Conservation (phyloP, 2,113 vertebrate species). For the Fulmarus glacialis region DNA sequence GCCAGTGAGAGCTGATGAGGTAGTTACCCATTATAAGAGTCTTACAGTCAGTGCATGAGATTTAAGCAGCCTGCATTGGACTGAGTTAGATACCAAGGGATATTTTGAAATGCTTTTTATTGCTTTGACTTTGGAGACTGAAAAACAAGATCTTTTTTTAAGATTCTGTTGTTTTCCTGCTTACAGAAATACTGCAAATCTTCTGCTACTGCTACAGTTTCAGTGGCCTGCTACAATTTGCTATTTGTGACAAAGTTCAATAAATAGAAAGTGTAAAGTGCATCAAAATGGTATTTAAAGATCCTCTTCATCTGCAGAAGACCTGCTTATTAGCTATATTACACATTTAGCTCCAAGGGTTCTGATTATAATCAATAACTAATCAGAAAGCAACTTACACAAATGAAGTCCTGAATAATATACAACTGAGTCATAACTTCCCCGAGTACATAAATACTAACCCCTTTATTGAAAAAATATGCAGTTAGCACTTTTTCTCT, state of each 20-base stretch:
- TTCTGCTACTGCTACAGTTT: neutral
- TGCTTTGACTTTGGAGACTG: neutral
- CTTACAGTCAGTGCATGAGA: neutral
- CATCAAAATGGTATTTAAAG: slow-evolving; percentile 25
- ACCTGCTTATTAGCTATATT: slow-evolving; percentile 10
- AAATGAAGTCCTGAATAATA: slow-evolving; percentile 45
- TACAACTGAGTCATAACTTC: slow-evolving; percentile 50
- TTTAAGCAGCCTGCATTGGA: neutral
- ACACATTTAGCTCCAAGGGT: slow-evolving; percentile 29
- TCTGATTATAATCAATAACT: slow-evolving; percentile 59
- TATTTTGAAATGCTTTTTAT: neutral
- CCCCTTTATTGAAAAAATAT: slow-evolving; percentile 12
- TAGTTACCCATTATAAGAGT: too few species aligned
- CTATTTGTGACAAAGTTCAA: slow-evolving; percentile 34
- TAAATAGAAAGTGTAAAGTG: slow-evolving; percentile 44
- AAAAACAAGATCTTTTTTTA: neutral
- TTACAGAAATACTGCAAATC: neutral
- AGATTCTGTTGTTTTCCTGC: neutral
- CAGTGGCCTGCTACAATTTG: slow-evolving; percentile 17
- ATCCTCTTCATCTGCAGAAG: slow-evolving; percentile 21
- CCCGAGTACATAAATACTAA: slow-evolving; percentile 2
- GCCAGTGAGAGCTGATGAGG: neutral
- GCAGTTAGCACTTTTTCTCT: slow-evolving; percentile 20
- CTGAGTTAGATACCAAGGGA: neutral
- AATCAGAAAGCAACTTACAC: slow-evolving; percentile 53